Base-by-base conservation (phyloP, 2,113 vertebrate genomes). In the Willisornis vidua region DNA sequence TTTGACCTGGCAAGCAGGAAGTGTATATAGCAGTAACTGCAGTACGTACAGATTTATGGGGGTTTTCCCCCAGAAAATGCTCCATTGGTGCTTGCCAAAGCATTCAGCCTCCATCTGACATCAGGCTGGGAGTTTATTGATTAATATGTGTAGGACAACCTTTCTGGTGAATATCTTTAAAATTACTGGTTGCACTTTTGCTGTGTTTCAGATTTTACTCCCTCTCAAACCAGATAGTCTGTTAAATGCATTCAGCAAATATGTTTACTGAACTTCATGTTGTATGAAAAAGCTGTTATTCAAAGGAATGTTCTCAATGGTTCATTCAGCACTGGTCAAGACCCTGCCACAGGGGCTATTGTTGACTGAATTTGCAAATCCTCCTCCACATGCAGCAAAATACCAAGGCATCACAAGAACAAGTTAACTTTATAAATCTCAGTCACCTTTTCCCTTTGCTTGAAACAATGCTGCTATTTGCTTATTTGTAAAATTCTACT, bases 391-490 rank as follows among this genome's bases (percentile, higher is more conserved):
- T 54, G 70, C 67, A 81, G 81, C 71, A 87, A 94, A 93, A 91
- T 94, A 95, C 52, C 81, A 90, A 77, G 61, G 48, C 72, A 88
- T 63, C 39, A 31, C 62, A 96, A 96, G 95, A 96, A 97, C 91
- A 96, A 96, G 25, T 95, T 85, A 77, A 74, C 45, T 74, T 93
- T 72, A 87, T 77, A 96, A 93, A 93, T 85, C 93, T 85, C 84
- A 67, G 15, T 81, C 80, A 87, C 37, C 31, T 91, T 89, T 85
- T 85, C 77, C 80, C 82, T 91, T 83, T 68, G 12, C 68, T 48
- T 87, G n/a, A 96, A 97, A 97, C 95, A 97, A 87, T 90, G 80
- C 41, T 92, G 80, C 73, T 61, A 25, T 92, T 97, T 89, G 96
- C 52, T 74, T 80, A 82, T 76, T 49, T 85, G 51, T 37, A 95